phyloP scores from a whole-genome alignment of 2,113 vertebrate genomes.

The Promerops cafer region DNA sequence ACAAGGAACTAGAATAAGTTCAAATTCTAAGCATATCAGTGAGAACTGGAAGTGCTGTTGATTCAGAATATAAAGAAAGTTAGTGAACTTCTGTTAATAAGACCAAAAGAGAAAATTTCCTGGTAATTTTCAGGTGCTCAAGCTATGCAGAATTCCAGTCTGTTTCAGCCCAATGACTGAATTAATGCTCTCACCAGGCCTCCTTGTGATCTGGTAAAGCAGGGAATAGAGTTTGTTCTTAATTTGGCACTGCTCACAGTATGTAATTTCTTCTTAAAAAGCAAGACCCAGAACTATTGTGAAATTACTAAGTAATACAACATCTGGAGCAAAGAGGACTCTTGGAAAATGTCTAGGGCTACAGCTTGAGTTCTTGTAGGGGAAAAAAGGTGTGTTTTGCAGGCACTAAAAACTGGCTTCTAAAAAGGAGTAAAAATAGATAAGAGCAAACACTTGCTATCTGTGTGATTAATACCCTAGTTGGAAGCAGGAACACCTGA shows the following conservation, averaged over 20 bases:
- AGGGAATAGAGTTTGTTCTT: neutral
- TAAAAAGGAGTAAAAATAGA: neutral
- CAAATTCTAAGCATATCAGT: neutral
- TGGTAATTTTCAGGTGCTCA: neutral
- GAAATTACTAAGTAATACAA: neutral
- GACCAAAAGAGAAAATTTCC: neutral
- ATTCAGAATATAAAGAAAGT: neutral
- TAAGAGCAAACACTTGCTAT: neutral
- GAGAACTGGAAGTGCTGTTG: neutral
- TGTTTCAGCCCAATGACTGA: neutral
- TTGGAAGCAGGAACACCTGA: neutral
- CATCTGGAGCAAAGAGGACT: neutral
- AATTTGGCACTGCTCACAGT: neutral
- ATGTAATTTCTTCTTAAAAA: neutral
- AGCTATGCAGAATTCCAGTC: neutral
- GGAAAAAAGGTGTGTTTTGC: fast-evolving
- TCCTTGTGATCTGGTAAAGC: neutral
- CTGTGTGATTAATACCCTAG: neutral
- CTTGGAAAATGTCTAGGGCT: neutral
- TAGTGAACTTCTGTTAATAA: neutral
- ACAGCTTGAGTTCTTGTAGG: neutral
- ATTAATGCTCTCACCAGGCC: neutral
- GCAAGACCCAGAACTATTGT: neutral
- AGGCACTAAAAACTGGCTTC: neutral
- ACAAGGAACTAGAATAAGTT: neutral